Evolutionary conservation across 2,797 vertebrate genomes (phyloP).

Genomic region (Lophura swinhoii): DNA sequence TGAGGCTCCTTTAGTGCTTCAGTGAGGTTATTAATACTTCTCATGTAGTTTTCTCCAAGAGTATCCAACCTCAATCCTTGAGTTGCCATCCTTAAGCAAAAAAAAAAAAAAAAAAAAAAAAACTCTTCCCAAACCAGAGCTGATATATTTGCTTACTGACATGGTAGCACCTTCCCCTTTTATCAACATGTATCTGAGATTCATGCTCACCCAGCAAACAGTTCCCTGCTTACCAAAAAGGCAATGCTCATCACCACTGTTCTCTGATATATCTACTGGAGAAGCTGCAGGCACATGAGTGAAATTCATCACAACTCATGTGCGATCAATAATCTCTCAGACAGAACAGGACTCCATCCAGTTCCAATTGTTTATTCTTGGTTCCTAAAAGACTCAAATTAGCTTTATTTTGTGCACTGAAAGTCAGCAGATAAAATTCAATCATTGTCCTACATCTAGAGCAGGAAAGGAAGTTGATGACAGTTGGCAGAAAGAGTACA

Average conservation of each 20-base stretch:
- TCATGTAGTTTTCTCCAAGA: conserved; percentile 12
- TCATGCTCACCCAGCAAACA: not conserved
- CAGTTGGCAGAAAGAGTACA: not conserved
- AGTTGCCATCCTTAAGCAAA: not conserved
- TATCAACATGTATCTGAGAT: not conserved
- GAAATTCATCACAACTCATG: not conserved
- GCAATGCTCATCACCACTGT: not conserved
- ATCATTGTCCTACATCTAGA: not conserved
- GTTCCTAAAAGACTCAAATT: not conserved
- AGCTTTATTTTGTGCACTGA: not conserved
- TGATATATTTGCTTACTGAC: not conserved
- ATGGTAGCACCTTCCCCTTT: not conserved
- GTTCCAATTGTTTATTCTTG: not conserved
- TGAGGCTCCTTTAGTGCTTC: not conserved
- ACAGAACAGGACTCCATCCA: not conserved
- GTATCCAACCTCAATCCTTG: conserved; percentile 13
- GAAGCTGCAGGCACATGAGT: not conserved
- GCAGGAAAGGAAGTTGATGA: not conserved
- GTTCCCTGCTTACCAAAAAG: not conserved
- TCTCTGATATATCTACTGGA: not conserved
- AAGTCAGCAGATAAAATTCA: conserved; percentile 26
- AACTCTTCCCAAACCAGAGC: not conserved
- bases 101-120: not conserved
- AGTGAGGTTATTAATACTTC: not conserved
- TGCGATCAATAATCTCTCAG: not conserved